phyloP scores from a whole-genome alignment of 2,113 vertebrate genomes.

The Vulpes vulpes region DNA sequence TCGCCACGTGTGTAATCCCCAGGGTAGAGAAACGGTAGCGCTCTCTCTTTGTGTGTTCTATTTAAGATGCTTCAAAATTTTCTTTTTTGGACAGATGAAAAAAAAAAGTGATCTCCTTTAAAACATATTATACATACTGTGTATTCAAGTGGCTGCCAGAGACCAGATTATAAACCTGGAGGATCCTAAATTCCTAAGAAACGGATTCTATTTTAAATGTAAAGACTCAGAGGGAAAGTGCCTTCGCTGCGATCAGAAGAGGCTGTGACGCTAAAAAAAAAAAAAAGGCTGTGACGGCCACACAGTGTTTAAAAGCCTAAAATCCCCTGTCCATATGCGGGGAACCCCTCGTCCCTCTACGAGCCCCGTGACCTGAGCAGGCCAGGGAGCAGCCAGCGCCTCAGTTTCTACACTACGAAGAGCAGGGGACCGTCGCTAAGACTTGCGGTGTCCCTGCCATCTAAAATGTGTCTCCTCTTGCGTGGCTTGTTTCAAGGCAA shows the following conservation, averaged over 20 bases:
- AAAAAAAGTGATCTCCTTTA: background rate
- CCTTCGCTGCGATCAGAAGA: background rate
- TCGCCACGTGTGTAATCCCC: background rate
- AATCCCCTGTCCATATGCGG: background rate
- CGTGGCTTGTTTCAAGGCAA: constrained; percentile 51
- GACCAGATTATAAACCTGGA: background rate
- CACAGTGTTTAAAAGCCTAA: background rate
- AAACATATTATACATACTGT: background rate
- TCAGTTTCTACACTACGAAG: constrained; percentile 37
- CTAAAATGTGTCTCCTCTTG: background rate
- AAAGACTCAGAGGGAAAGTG: background rate
- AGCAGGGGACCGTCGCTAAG: background rate
- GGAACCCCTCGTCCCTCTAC: background rate
- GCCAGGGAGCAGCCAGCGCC: background rate
- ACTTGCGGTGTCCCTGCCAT: background rate
- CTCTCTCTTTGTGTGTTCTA: background rate
- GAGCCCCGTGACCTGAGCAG: background rate
- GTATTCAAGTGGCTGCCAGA: background rate
- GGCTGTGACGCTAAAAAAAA: background rate
- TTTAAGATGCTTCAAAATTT: background rate
- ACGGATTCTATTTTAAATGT: constrained; percentile 1
- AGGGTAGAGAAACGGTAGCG: background rate
- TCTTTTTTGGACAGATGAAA: background rate
- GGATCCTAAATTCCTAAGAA: background rate
- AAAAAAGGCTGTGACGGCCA: background rate